These are phyloP conservation scores for Tauraco erythrolophus DNA, from an alignment of 2,113 vertebrate genomes.

Conservation along the genomic window DNA sequence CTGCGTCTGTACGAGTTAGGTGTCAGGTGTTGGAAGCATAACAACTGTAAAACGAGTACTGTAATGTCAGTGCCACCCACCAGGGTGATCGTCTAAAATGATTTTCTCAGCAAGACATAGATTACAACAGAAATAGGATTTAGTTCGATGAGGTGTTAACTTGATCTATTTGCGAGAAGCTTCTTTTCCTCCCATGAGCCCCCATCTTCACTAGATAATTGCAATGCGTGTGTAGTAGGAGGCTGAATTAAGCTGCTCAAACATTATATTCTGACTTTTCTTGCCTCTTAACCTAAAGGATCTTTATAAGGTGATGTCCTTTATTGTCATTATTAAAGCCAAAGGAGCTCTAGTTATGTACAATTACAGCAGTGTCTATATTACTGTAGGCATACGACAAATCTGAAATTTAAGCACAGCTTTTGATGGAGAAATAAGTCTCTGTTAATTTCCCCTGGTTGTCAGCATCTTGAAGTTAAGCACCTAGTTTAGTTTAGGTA, in stretches of 20 bases:
- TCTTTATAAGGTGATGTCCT: not conserved
- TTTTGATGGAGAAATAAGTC: not conserved
- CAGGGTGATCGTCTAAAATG: not conserved
- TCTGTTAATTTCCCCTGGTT: not conserved
- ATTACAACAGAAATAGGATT: not conserved
- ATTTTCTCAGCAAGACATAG: not conserved
- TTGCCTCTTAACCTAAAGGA: not conserved
- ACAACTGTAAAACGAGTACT: not conserved
- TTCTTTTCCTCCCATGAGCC: not conserved
- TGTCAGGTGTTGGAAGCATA: not conserved
- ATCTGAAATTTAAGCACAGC: not conserved
- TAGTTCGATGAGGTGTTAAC: not conserved
- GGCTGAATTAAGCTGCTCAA: not conserved
- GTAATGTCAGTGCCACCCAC: too few relatives aligned
- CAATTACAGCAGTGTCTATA: not conserved
- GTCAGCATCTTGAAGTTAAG: not conserved
- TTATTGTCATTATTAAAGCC: not conserved
- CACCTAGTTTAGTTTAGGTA: not conserved
- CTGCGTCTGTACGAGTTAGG: not conserved
- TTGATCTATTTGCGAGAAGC: not conserved
- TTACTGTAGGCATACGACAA: not conserved
- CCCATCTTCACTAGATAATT: not conserved
- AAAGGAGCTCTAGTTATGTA: not conserved
- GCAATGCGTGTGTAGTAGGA: not conserved
- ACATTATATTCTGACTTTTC: not conserved